Base-by-base conservation (phyloP, 2,113 vertebrate genomes). In the Cottus gobio region DNA sequence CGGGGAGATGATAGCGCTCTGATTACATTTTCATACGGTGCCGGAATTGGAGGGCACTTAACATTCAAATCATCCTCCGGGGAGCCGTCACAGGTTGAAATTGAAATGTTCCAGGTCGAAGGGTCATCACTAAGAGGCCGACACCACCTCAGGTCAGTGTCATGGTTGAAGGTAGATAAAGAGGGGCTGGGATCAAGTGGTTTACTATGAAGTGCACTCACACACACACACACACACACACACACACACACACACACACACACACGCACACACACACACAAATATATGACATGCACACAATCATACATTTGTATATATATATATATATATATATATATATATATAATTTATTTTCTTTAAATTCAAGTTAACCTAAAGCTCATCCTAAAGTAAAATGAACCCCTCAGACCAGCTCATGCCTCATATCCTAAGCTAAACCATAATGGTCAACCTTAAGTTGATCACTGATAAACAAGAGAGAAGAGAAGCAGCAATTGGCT, bases 11-110 rank as follows among this genome's bases (percentile, higher is more conserved):
- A 96, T 95, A 94, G 96, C 85, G 92, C 95, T 95, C 91, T 95
- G 94, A 95, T 95, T 95, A 95, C 82, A 82, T 94, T 95, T 93
- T 94, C 78, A 87, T 85, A 87, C 57, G 87, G 69, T 84, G 87
- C 92, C 86, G 46, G 58, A 86, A 93, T 79, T 73, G 86, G 89
- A 87, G 94, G 94, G 95, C 88, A 94, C 93, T 96, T 96, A 94
- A 95, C 95, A 96, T 95, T 96, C 92, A 94, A 92, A 96, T 96
- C 89, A 93, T 95, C 94, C 88, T 87, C 93, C 84, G 70, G 92
- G 90, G 93, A 95, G 90, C 89, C 87, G 87, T 92, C 91, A 73
- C 89, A 90, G 91, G 92, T 93, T 91, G 80, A 71, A 91, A 95
- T 94, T 92, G 92, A 93, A 95, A 93, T 89, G 80, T 87, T 95